Base-by-base conservation (phyloP, 2,888 invertebrate genomes). In the Hermaeophaga mercurialis region DNA sequence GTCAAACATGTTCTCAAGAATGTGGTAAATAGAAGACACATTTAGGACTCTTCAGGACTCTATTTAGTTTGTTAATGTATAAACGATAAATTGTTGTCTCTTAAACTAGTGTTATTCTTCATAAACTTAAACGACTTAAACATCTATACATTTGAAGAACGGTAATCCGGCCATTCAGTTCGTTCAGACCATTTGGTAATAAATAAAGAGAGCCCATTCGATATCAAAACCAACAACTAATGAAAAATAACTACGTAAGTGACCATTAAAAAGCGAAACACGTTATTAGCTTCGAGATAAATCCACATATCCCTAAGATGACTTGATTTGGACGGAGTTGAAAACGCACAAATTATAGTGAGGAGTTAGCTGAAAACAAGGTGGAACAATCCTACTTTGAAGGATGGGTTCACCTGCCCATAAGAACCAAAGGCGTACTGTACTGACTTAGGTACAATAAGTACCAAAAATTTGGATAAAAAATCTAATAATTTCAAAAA, bases 201-300 rank as follows among this genome's bases (percentile, higher is more conserved):
- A 45, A 58, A 58, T 58, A 44, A 58, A 22, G 48, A 49, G 54
- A 45, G 49, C 38, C 54, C 28, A 34, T 43, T 15, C 48, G 58
- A 58, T 58, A 58, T 36, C 39, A 28, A 50, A 58, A 58, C 48
- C 53, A 57, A 56, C 53, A 59, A 59, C 44, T 58, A 56, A 56
- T 49, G 59, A 60, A 59, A 63, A 61, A 56, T 33, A 46, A 22
- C 55, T 52, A n/a, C 44, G 54, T 39, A 65, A 63, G 58, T 43
- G 60, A 46, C 65, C 66, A 70, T 70, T 69, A 70, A 67, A 66
- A 66, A 56, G 66, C 66, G 65, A 67, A 72, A 67, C 73, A 66
- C 64, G 68, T 71, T 70, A 72, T 73, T 73, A 73, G 61, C 63
- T 66, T 66, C 68, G 62, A 66, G 67, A 70, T 70, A 69, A 66